A percentile compares a stretch with the other conserved stretches of the same genome.
Conservation (phyloP, 2,113 vertebrate genomes). For the Zosterops japonicus region DNA sequence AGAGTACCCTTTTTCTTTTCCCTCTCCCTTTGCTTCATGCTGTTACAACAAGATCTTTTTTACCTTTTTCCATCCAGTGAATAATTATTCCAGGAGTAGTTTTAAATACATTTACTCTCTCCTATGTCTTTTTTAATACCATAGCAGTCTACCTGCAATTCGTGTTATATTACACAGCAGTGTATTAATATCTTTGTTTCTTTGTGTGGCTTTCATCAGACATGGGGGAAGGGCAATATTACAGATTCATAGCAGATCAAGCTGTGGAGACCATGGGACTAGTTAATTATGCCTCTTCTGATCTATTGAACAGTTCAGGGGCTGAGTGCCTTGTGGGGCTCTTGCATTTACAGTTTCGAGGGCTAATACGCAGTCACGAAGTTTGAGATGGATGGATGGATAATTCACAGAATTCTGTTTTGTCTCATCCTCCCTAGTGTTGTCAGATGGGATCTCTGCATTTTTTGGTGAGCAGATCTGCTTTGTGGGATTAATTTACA, state of each 20-base stretch:
- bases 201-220: constrained; percentile 15
- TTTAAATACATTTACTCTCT: neutral
- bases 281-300: constrained; percentile 13
- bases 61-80: neutral
- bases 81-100: neutral
- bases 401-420: neutral
- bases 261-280: neutral
- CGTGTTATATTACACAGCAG: neutral
- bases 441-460: neutral
- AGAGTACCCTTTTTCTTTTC: neutral
- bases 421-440: neutral
- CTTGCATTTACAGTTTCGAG: neutral
- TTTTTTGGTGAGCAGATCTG: neutral
- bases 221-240: neutral
- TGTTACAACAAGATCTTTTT: neutral
- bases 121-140: neutral
- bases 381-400: neutral
- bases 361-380: neutral
- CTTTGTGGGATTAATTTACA: neutral
- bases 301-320: neutral
- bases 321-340: neutral
- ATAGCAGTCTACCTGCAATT: neutral
- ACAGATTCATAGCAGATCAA: neutral
- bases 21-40: neutral
- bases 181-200: neutral